These are phyloP conservation scores for Hemiprocne comata DNA, from an alignment of 2,113 vertebrate genomes.

Conservation along the genomic window DNA sequence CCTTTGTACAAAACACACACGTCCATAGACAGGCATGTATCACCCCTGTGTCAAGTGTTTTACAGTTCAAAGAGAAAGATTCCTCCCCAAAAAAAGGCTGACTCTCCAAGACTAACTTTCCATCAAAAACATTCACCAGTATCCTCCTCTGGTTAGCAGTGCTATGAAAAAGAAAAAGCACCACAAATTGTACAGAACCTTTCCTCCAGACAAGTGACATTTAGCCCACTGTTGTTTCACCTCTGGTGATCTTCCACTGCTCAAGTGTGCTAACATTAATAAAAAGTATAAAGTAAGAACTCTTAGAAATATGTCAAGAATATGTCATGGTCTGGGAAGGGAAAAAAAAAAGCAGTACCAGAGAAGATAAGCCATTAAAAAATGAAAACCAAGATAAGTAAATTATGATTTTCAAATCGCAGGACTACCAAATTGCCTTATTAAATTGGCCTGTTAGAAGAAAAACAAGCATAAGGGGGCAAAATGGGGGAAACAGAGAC, in stretches of 20 bases:
- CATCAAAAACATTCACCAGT: neutral
- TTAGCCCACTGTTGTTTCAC: conserved; percentile 5
- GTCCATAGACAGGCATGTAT: accelerated
- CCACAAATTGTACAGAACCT: neutral
- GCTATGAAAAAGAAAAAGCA: neutral
- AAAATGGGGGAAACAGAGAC: neutral
- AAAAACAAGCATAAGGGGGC: neutral
- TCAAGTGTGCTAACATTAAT: neutral
- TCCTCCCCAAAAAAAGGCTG: neutral
- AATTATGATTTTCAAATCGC: neutral
- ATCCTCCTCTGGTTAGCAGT: neutral
- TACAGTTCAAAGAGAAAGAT: neutral
- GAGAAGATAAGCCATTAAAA: neutral
- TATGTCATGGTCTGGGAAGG: neutral
- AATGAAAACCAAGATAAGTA: neutral
- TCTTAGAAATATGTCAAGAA: neutral
- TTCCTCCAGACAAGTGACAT: conserved; percentile 25
- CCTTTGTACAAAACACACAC: neutral
- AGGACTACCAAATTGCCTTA: neutral
- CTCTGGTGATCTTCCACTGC: neutral
- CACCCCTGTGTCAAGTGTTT: neutral
- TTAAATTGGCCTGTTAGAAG: neutral
- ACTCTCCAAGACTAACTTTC: neutral
- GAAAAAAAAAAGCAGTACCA: neutral
- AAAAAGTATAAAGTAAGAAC: neutral